Conservation (phyloP, 1,140 invertebrate species). For the Hyposmocoma kahamanoa region DNA sequence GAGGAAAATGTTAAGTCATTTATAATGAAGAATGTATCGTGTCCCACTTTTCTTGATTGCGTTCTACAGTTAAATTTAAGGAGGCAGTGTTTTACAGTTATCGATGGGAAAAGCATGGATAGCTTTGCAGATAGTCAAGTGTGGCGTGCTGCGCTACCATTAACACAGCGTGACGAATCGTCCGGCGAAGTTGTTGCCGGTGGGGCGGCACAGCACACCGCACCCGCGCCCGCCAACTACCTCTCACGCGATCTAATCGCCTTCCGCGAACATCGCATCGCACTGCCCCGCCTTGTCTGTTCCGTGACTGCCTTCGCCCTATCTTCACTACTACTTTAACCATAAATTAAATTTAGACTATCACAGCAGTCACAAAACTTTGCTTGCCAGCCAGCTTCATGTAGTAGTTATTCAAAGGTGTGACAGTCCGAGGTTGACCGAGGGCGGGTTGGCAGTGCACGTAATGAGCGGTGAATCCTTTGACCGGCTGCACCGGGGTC, state of each 20-base stretch:
- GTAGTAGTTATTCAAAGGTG: slow-evolving; percentile 13
- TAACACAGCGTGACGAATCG: slow-evolving; percentile 68
- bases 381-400: neutral
- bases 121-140: slow-evolving; percentile 49
- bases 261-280: slow-evolving; percentile 64
- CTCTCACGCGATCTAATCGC: slow-evolving; percentile 66
- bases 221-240: slow-evolving; percentile 28
- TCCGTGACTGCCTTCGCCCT: slow-evolving; percentile 43
- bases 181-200: slow-evolving; percentile 33
- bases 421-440: slow-evolving; percentile 18
- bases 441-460: slow-evolving; percentile 27
- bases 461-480: slow-evolving; percentile 67
- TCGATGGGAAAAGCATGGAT: slow-evolving; percentile 24
- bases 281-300: slow-evolving; percentile 49
- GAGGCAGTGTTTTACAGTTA: slow-evolving; percentile 3
- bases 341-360: slow-evolving; percentile 43
- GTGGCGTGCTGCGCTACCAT: slow-evolving; percentile 58
- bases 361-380: slow-evolving; percentile 24
- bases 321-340: slow-evolving; percentile 31
- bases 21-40: no score
- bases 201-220: slow-evolving; percentile 18
- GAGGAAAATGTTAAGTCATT: no score
- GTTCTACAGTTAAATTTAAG: no score
- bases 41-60: no score
- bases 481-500: slow-evolving; percentile 50